phyloP scores from a whole-genome alignment of 2,113 vertebrate species.

The Hippolais icterina region DNA sequence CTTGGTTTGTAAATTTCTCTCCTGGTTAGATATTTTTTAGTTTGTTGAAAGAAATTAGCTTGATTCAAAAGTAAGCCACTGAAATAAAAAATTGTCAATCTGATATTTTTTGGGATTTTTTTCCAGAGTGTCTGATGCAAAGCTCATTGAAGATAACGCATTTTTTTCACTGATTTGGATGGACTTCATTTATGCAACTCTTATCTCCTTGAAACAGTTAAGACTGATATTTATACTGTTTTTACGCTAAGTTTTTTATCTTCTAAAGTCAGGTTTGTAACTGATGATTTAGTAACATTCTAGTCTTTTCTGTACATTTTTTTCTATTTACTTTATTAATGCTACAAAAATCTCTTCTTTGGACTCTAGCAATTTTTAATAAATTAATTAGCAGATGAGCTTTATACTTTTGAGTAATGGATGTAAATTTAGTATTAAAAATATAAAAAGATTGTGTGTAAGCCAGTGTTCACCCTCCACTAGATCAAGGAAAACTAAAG shows the following conservation, averaged over 20 bases:
- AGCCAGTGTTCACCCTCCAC: neutral
- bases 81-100: neutral
- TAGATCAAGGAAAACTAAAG: neutral
- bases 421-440: neutral
- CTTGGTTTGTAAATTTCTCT: neutral
- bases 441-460: neutral
- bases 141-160: neutral
- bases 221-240: neutral
- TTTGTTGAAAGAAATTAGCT: neutral
- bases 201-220: neutral
- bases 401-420: neutral
- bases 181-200: neutral
- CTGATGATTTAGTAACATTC: neutral
- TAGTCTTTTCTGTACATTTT: neutral
- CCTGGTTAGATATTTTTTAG: neutral
- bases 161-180: neutral
- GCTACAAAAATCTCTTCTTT: neutral
- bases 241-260: neutral
- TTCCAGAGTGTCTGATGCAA: neutral
- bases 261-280: neutral
- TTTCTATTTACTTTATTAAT: neutral
- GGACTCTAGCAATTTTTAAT: neutral
- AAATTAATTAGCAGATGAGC: neutral
- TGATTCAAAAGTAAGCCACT: neutral
- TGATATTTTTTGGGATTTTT: neutral